phyloP scores from a whole-genome alignment of 2,888 invertebrate genomes.

The Machimus atricapillus region DNA sequence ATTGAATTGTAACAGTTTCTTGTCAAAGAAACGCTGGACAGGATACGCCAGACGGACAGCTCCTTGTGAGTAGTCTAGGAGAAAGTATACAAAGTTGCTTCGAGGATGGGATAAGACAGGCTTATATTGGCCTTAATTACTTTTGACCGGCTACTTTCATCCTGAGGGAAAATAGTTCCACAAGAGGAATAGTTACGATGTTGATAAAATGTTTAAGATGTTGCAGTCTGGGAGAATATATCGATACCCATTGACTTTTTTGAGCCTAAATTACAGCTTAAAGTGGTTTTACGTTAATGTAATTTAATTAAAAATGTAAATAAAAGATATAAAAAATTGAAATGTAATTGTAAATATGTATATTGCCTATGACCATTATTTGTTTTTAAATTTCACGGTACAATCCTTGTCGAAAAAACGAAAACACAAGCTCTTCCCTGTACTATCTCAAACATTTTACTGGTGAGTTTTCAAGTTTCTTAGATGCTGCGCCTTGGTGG shows the following conservation, averaged over 20 bases:
- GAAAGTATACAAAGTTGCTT: neutral
- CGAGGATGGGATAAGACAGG: neutral
- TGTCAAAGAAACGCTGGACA: neutral
- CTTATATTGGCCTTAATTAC: neutral
- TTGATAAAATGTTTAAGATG: neutral
- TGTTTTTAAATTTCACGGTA: neutral
- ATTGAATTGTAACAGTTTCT: slow-evolving; percentile 30
- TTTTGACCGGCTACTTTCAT: neutral
- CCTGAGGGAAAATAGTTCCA: neutral
- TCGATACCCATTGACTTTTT: neutral
- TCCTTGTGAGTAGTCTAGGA: neutral
- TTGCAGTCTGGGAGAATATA: neutral
- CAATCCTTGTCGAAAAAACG: neutral
- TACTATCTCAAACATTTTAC: neutral
- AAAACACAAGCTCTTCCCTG: neutral
- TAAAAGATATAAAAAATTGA: too few relatives aligned
- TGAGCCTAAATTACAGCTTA: neutral
- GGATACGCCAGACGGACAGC: neutral
- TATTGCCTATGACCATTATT: neutral
- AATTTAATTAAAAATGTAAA: too few relatives aligned
- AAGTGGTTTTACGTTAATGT: neutral
- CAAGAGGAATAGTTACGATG: neutral
- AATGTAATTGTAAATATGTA: neutral
- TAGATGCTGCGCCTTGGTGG: neutral
- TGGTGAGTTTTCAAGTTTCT: neutral